Percentiles rank a stretch among this genome's conserved stretches.
Conservation (phyloP, 1,140 invertebrate genomes). For the Pectinophora gossypiella region DNA sequence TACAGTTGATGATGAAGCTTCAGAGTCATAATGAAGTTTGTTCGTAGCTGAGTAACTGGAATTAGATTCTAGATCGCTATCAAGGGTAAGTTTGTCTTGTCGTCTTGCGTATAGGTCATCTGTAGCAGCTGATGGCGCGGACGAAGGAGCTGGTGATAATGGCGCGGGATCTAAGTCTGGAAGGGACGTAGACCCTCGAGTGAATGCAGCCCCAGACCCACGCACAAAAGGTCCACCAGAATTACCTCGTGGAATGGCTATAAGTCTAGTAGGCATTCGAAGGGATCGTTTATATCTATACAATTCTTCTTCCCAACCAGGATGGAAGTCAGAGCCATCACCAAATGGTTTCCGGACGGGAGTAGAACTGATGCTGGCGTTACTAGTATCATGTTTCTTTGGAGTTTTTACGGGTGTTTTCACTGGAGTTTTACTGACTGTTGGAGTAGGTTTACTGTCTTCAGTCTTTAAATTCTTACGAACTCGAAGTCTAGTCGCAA, state of each 20-base stretch:
- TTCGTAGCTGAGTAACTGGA: conserved; percentile 77
- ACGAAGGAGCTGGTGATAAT: conserved; percentile 79
- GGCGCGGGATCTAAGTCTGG: conserved; percentile 84
- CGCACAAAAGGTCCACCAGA: conserved; percentile 58
- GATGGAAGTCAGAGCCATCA: conserved; percentile 83
- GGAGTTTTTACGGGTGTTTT: conserved; percentile 53
- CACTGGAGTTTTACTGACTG: conserved; percentile 5
- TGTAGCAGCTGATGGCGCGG: conserved; percentile 62
- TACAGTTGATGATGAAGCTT: conserved; percentile 79
- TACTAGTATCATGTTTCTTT: conserved; percentile 54
- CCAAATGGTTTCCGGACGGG: conserved; percentile 79
- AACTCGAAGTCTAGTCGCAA: conserved; percentile 52
- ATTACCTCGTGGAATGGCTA: conserved; percentile 80
- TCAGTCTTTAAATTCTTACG: conserved; percentile 60
- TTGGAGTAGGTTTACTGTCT: conserved; percentile 40
- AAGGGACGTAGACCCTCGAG: conserved; percentile 80
- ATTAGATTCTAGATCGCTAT: conserved; percentile 82
- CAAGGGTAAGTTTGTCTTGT: conserved; percentile 64
- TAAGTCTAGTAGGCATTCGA: conserved; percentile 85
- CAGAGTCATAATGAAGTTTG: conserved; percentile 80
- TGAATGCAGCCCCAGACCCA: conserved; percentile 40
- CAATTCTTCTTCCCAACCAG: conserved; percentile 88
- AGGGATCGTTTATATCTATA: conserved; percentile 88
- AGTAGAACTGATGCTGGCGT: conserved; percentile 49
- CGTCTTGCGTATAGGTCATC: conserved; percentile 65